A percentile compares a stretch with the other conserved stretches of the same genome.
Evolutionary conservation across 2,113 vertebrate genomes (phyloP).

Genomic region (Datnioides undecimradiatus): DNA sequence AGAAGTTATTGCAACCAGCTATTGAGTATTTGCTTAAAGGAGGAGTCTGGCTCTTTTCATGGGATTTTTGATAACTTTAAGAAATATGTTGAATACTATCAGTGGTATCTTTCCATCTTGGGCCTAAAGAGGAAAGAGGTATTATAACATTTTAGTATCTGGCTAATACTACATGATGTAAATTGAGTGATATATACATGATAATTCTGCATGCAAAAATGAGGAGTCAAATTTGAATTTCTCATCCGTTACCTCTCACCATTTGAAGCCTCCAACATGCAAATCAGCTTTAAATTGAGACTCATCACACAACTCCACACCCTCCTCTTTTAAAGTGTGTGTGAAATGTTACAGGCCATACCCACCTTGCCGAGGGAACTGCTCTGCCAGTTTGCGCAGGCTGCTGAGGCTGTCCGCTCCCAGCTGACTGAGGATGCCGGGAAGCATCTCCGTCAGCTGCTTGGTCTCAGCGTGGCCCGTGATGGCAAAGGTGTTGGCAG

Average conservation of each 20-base stretch:
- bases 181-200: too few species aligned
- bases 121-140: too few species aligned
- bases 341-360: background rate
- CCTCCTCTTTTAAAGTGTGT: background rate
- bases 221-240: background rate
- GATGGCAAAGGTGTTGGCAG: conserved; percentile 97
- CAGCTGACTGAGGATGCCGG: conserved; percentile 96
- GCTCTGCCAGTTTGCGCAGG: conserved; percentile 96
- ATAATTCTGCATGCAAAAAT: background rate
- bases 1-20: too few species aligned
- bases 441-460: conserved; percentile 98
- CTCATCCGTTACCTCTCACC: background rate
- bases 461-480: conserved; percentile 97
- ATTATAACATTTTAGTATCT: background rate
- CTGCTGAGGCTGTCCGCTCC: conserved; percentile 97
- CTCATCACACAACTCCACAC: background rate
- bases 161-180: background rate
- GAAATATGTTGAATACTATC: background rate
- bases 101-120: background rate
- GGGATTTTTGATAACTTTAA: too few species aligned
- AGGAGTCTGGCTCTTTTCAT: background rate
- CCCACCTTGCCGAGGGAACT: conserved; percentile 96
- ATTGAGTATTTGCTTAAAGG: background rate
- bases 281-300: background rate
- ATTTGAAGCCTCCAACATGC: background rate